Conservation (phyloP, 2,888 invertebrate species). For the Thelaira solivaga region DNA sequence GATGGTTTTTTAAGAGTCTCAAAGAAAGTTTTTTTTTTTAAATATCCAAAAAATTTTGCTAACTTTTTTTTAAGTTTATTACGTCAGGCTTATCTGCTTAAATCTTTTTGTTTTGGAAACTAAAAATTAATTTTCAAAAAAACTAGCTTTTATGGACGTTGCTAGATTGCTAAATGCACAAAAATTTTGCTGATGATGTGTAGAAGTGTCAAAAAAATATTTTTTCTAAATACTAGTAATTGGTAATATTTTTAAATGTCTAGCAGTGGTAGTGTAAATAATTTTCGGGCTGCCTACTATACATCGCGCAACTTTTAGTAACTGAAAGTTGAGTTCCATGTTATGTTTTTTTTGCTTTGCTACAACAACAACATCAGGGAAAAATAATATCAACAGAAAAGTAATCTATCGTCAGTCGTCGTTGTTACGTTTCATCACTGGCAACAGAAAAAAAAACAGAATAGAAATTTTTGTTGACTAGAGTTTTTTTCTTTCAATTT, state of each 20-base stretch:
- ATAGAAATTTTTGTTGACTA: neutral
- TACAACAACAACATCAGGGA: constrained; percentile 3
- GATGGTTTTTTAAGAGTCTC: too few relatives aligned
- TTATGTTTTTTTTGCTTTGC: neutral
- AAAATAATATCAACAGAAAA: constrained; percentile 32
- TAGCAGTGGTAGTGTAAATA: too few relatives aligned
- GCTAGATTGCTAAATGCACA: too few relatives aligned
- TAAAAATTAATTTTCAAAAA: too few relatives aligned
- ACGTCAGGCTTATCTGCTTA: too few relatives aligned
- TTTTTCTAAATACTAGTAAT: too few relatives aligned
- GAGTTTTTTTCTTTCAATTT: constrained; percentile 19
- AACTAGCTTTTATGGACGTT: too few relatives aligned
- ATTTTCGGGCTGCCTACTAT: neutral
- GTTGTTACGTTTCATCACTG: constrained; percentile 19
- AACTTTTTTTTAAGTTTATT: too few relatives aligned
- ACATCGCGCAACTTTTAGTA: constrained; percentile 13
- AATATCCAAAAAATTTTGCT: neutral
- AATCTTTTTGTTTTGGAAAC: too few relatives aligned
- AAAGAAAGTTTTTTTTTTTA: neutral
- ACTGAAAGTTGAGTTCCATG: constrained; percentile 22
- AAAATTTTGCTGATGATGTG: too few relatives aligned
- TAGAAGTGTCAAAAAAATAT: too few relatives aligned
- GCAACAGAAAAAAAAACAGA: neutral
- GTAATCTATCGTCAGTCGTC: constrained; percentile 47
- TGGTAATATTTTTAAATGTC: too few relatives aligned